phyloP scores from a whole-genome alignment of 1,140 invertebrate genomes.

The honey bee (Apis mellifera) region Amel_HAv3.1 CM009931.2:2704501-2705000 shows the following conservation, averaged over 20 bases:
- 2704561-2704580: conserved; percentile 71
- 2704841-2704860: conserved; percentile 39
- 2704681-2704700: conserved; percentile 74
- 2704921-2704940: conserved; percentile 16
- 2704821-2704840: conserved; percentile 44
- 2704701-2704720: conserved; percentile 73
- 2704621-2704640: background rate
- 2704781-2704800: conserved; percentile 43
- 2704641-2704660: conserved; percentile 46
- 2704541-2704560: conserved; percentile 74
- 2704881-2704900: background rate
- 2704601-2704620: background rate
- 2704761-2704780: background rate
- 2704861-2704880: background rate
- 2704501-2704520: conserved; percentile 45
- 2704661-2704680: conserved; percentile 46
- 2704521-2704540: conserved; percentile 42
- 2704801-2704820: conserved; percentile 49
- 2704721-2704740: conserved; percentile 26
- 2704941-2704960: background rate
- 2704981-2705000: background rate
- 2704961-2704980: background rate
- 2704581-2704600: conserved; percentile 47
- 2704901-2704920: too few species aligned
- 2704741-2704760: background rate